Base-by-base conservation (phyloP, 2,888 invertebrate genomes). In the Diadromus collaris region DNA sequence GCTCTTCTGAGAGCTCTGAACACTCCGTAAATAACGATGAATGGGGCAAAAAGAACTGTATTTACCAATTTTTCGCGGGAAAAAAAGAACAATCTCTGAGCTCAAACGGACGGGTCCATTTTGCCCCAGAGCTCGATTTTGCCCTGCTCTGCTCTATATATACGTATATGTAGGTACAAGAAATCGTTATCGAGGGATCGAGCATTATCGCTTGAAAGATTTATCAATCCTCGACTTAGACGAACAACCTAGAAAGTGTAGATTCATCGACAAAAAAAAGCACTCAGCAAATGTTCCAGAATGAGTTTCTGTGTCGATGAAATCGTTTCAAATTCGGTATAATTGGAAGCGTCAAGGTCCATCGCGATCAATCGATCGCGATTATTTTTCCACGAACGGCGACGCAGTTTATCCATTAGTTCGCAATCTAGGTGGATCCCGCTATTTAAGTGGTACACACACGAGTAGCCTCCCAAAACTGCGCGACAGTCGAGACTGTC, bases 131-230 rank as follows among this genome's bases (percentile, higher is more conserved):
- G 38, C 4, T 38, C 38, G 4, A 38, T 38, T 38, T 13, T 38
- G 13, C 13, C 13, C 38, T 38, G 1, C 13, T 13, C 38, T 13
- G 13, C 13, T 38, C 38, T 13, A 1, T 38, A 38, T 38, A 4
- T 4, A 4, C 32, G 6, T 6, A 24, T 29, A 27, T 29, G 16
- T 9, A n/a, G 13, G 27, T 6, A 51, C 7, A 6, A 21, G 4
- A 68, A 7, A 67, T 27, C 27, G 34, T 29, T 68, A 68, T 56
- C 68, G 68, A 38, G 0, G 10, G 27, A 46, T 46, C 4, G 44
- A 29, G 24, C 9, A 51, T 34, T 41, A 27, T 56, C 68, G 41
- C 24, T 3, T 54, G 2, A 4, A 68, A 16, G 54, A 56, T 68
- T 41, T 5, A 68, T 38, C 41, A 38, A 48, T 21, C 0, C 38